These are phyloP conservation scores for Beaufortia kweichowensis DNA, from an alignment of 2,113 vertebrate species.

Conservation along the genomic window DNA sequence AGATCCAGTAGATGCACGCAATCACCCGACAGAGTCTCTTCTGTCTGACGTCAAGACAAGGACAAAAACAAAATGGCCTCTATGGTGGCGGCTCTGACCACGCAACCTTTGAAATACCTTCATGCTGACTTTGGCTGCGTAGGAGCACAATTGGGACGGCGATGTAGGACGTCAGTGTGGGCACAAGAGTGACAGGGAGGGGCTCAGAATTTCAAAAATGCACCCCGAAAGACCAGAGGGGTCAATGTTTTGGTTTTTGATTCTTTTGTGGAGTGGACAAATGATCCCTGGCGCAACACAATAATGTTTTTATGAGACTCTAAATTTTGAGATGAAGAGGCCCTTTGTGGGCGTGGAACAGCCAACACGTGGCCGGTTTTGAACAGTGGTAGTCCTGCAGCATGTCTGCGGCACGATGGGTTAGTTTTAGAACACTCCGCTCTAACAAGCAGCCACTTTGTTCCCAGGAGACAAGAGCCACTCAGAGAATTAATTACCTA, in stretches of 20 bases:
- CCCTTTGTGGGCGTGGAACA: slow-evolving; percentile 82
- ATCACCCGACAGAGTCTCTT: slow-evolving; percentile 49
- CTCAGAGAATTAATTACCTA: slow-evolving; percentile 79
- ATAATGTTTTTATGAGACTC: slow-evolving; percentile 94
- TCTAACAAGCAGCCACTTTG: slow-evolving; percentile 84
- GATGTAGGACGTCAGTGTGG: slow-evolving; percentile 68
- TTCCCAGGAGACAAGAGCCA: slow-evolving; percentile 74
- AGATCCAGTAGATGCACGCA: slow-evolving; percentile 31
- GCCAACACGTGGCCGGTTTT: slow-evolving; percentile 83
- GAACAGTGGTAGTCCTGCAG: slow-evolving; percentile 79
- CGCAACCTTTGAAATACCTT: slow-evolving; percentile 63
- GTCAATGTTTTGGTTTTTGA: slow-evolving; percentile 81
- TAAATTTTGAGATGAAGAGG: slow-evolving; percentile 86
- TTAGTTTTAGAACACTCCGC: slow-evolving; percentile 57
- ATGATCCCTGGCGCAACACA: slow-evolving; percentile 81
- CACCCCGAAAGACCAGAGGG: slow-evolving; percentile 65
- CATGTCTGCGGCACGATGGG: slow-evolving; percentile 59
- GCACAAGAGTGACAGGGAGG: slow-evolving; percentile 59
- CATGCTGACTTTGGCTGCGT: slow-evolving; percentile 60
- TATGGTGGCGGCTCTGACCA: slow-evolving; percentile 56
- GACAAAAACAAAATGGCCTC: slow-evolving; percentile 59
- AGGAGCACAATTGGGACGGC: slow-evolving; percentile 59
- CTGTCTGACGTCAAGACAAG: slow-evolving; percentile 52
- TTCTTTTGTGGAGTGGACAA: slow-evolving; percentile 80
- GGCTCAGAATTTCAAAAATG: slow-evolving; percentile 79